Conservation (phyloP, 2,888 invertebrate species). For the Synanthedon myopaeformis region DNA sequence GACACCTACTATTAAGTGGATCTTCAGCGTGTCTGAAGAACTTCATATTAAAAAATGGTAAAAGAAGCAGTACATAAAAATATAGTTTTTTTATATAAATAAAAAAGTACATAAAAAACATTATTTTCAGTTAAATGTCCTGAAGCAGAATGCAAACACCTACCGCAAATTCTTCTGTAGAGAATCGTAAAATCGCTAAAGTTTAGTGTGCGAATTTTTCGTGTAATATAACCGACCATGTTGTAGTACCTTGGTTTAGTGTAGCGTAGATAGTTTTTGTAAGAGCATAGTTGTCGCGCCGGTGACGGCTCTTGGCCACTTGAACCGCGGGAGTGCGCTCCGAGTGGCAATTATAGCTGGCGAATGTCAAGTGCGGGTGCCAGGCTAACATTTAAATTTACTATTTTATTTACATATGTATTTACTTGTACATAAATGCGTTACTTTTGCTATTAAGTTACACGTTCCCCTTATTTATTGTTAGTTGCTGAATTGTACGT, state of each 20-base stretch:
- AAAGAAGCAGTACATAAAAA: no score
- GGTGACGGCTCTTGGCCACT: conserved; percentile 42
- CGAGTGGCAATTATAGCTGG: conserved; percentile 68
- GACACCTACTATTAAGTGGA: no score
- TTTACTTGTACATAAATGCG: no score
- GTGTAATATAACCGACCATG: not conserved
- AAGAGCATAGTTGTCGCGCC: conserved; percentile 29
- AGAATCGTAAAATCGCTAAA: not conserved
- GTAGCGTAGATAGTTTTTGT: conserved; percentile 33
- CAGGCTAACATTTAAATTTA: conserved; percentile 38
- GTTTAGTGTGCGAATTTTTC: not conserved
- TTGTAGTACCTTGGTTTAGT: not conserved
- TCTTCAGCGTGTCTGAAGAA: no score
- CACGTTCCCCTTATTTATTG: no score
- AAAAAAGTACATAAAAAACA: no score
- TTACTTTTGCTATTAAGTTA: no score
- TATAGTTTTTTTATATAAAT: no score
- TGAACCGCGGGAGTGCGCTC: conserved; percentile 43
- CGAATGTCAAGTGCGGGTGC: conserved; percentile 57
- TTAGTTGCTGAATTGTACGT: no score
- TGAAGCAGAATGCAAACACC: no score
- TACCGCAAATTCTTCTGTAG: not conserved
- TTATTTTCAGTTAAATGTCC: no score
- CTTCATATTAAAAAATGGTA: no score
- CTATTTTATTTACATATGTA: conserved; percentile 44